Base-by-base conservation (phyloP, 2,797 vertebrate species). In the Anniella stebbinsi region DNA sequence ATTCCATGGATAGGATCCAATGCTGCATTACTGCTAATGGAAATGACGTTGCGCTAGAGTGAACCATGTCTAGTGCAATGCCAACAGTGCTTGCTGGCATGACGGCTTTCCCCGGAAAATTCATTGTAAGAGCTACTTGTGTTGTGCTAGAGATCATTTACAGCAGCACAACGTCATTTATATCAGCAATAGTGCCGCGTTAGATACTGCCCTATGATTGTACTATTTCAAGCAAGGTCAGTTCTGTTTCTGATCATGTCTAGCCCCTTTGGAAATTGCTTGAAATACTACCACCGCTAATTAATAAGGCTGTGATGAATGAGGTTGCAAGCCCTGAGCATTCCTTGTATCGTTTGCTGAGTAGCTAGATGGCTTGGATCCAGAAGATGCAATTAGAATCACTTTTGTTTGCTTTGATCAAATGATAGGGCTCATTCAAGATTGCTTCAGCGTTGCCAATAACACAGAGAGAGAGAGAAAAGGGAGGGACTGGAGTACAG, bases 261-360 rank as follows among this genome's bases (percentile, higher is more conserved):
- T 78, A 23, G 25, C 36, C 73, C 30, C 41, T 48, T 15, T 77
- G 75, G 38, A 30, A 67, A 77, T 17, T 5, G 21, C 63, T 67
- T 78, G 75, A 51, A 87, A 78, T 66, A 80, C 57, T 78, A 12
- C 17, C 45, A 80, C 38, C 4, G 28, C 63, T 80, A 80, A 80
- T 80, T 80, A 87, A 80, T 69, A 80, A 80, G 45, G 63, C 45
- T 80, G 33, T 98, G 98, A 98, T 98, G 98, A 98, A 94, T 2
- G 97, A 98, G 96, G 98, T 30, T 95, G 38, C 48, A 11, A 1
- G 86, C 13, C 98, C 98, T 85, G 41, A 69, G 98, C 98, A 98
- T 98, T 98, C 95, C 98, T 98, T 94, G 98, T 98, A 1, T 98
- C 98, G 97, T 98, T 98, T 96, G 98, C 98, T 81, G 98, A 98